Conservation (phyloP, 23 tunicate genomes). For the Diplosoma virens region DNA sequence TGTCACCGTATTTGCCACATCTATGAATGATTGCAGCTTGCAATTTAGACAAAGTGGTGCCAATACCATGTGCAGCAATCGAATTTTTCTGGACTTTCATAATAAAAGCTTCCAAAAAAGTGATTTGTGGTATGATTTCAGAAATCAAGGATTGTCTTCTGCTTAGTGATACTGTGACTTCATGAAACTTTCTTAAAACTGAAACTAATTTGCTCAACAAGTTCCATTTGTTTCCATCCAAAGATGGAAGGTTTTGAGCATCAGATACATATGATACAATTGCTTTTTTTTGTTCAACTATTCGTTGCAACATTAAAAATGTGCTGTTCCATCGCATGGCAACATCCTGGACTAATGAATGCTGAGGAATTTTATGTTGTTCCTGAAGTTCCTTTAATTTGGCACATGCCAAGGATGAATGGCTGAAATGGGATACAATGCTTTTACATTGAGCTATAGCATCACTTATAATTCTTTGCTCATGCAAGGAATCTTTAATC, state of each 20-base stretch:
- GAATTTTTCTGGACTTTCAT: background rate
- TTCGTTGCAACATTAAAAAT: constrained; percentile 8
- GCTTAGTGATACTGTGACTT: constrained; percentile 10
- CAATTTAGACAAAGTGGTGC: background rate
- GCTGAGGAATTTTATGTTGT: constrained; percentile 4
- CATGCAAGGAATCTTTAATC: background rate
- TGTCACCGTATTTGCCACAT: background rate
- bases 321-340: constrained; percentile 17
- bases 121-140: too few species aligned
- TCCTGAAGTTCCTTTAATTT: constrained; percentile 6
- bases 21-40: too few species aligned
- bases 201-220: constrained; percentile 4
- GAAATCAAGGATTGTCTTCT: too few species aligned
- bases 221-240: constrained; percentile 20
- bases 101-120: too few species aligned
- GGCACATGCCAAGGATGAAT: constrained; percentile 7
- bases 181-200: constrained; percentile 4
- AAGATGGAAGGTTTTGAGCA: constrained; percentile 12
- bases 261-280: constrained; percentile 1
- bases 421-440: constrained; percentile 1
- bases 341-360: constrained; percentile 6
- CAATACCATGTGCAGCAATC: background rate
- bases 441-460: background rate
- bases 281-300: constrained; percentile 33
- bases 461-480: constrained; percentile 11